Conservation (phyloP, 2,888 invertebrate species). For the Caenorhabditis macrosperma region DNA sequence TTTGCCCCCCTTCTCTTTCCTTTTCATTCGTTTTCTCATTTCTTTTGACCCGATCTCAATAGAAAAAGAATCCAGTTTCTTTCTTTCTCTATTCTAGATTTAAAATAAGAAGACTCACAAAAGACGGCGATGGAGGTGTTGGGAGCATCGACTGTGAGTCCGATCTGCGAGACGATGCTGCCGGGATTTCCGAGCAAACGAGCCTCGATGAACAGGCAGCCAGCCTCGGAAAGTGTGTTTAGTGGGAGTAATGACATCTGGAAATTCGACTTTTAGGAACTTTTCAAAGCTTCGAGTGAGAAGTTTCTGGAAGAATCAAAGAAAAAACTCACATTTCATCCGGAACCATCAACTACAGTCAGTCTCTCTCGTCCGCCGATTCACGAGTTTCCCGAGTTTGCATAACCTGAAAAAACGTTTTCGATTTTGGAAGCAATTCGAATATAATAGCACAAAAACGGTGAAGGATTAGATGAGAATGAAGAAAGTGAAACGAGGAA, state of each 20-base stretch:
- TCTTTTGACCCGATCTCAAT: slow-evolving; percentile 17
- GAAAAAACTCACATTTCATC: slow-evolving; percentile 39
- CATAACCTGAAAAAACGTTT: slow-evolving; percentile 34
- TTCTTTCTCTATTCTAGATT: not conserved
- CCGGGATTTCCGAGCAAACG: slow-evolving; percentile 62
- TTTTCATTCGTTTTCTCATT: slow-evolving; percentile 28
- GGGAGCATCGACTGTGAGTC: slow-evolving; percentile 71
- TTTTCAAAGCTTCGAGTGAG: not conserved
- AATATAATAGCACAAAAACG: not conserved
- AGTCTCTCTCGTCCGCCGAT: slow-evolving; percentile 5
- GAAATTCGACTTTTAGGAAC: too few species aligned
- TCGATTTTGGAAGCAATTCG: not conserved
- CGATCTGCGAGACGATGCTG: slow-evolving; percentile 69
- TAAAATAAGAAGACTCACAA: slow-evolving; percentile 67
- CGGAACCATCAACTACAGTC: slow-evolving; percentile 28
- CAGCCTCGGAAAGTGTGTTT: slow-evolving; percentile 61
- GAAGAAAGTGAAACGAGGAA: not conserved
- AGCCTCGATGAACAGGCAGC: slow-evolving; percentile 66
- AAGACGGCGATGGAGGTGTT: slow-evolving; percentile 73
- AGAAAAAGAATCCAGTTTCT: slow-evolving; percentile 5
- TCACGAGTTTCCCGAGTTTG: slow-evolving; percentile 20
- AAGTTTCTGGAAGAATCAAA: too few species aligned
- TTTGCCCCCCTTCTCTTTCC: slow-evolving; percentile 2
- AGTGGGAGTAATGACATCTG: slow-evolving; percentile 69
- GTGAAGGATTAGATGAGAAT: slow-evolving; percentile 7